Evolutionary conservation across 2,888 invertebrate species (phyloP).

Genomic region (Pterobdella sp.): DNA sequence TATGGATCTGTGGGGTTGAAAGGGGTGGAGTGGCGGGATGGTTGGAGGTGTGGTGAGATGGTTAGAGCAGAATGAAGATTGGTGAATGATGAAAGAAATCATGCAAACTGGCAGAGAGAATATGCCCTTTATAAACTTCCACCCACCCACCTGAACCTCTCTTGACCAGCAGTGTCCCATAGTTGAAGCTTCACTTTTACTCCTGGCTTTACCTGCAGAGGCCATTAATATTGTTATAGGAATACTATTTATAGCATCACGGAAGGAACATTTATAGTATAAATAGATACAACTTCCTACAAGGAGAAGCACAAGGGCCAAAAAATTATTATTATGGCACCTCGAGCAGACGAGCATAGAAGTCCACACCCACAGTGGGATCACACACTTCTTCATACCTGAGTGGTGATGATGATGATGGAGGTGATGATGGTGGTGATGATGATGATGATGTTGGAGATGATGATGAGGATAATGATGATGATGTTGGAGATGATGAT

Average conservation of each 20-base stretch:
- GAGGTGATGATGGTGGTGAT: conserved; percentile 1
- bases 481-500: conserved; percentile 6
- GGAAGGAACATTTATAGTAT: too few relatives aligned
- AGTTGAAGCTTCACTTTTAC: conserved; percentile 90
- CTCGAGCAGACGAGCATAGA: conserved; percentile 89
- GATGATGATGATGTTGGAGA: conserved; percentile 7
- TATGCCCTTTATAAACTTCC: background rate
- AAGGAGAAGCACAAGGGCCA: too few relatives aligned
- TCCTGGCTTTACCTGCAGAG: conserved; percentile 66
- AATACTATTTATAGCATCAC: too few relatives aligned
- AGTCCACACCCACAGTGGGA: conserved; percentile 97
- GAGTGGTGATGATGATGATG: conserved; percentile 22
- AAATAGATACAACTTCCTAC: too few relatives aligned
- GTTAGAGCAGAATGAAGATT: background rate
- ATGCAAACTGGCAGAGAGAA: background rate
- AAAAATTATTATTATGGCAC: conserved; percentile 50
- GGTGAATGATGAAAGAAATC: background rate
- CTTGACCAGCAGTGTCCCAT: conserved; percentile 98
- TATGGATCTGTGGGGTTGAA: conserved; percentile 69
- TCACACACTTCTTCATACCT: conserved; percentile 65
- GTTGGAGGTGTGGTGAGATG: background rate
- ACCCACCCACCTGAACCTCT: conserved; percentile 76
- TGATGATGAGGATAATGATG: conserved; percentile 17
- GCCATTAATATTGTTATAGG: too few relatives aligned
- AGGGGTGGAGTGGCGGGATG: background rate